phyloP scores from a whole-genome alignment of 1,140 invertebrate species.

The Cyclargus thomasi region DNA sequence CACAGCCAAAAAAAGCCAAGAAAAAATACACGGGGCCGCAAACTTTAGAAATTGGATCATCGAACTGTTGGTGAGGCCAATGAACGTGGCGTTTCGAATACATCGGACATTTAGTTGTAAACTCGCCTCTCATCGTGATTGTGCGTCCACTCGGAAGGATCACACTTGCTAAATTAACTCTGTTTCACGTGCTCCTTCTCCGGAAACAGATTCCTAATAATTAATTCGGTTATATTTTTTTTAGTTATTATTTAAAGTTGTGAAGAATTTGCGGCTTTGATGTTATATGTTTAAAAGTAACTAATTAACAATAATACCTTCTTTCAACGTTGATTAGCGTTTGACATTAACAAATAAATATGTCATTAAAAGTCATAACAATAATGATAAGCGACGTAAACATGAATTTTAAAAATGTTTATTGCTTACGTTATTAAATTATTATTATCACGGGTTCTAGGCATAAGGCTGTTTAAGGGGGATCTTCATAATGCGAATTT shows the following conservation, averaged over 20 bases:
- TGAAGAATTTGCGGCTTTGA: no score
- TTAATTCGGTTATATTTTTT: no score
- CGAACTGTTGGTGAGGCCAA: slow-evolving; percentile 62
- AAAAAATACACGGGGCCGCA: slow-evolving; percentile 47
- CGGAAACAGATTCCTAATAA: background rate
- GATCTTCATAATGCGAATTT: background rate
- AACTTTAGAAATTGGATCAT: slow-evolving; percentile 67
- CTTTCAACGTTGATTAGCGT: background rate
- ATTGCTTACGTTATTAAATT: slow-evolving; percentile 14
- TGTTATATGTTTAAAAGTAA: no score
- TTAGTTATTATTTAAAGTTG: no score
- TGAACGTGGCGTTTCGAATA: slow-evolving; percentile 48
- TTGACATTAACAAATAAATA: background rate
- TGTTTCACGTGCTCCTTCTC: background rate
- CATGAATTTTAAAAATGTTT: no score
- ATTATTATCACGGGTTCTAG: slow-evolving; percentile 14
- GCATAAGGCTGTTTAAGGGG: background rate
- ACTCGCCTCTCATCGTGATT: slow-evolving; percentile 28
- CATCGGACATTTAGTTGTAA: slow-evolving; percentile 37
- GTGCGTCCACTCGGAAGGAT: slow-evolving; percentile 29
- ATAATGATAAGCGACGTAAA: background rate
- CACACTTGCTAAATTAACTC: slow-evolving; percentile 19
- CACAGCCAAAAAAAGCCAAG: slow-evolving; percentile 46
- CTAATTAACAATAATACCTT: background rate
- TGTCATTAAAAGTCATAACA: background rate